A percentile compares a stretch with the other conserved stretches of the same genome.
phyloP scores from a whole-genome alignment of 1,140 invertebrate genomes.

The Caenorhabditis inopinata region DNA sequence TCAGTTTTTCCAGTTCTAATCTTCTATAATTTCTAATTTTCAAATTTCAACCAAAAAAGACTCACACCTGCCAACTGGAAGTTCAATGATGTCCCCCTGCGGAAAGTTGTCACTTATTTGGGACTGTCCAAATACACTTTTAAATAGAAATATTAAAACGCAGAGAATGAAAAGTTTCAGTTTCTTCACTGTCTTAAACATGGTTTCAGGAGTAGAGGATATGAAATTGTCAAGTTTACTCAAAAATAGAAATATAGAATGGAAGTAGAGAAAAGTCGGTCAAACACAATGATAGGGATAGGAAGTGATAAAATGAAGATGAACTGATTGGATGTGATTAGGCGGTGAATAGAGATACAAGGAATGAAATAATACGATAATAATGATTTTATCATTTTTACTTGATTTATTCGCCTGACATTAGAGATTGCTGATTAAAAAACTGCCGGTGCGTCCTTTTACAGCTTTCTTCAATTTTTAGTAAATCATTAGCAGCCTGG shows the following conservation, averaged over 20 bases:
- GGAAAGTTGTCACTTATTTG: slow-evolving; percentile 5
- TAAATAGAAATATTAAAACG: neutral
- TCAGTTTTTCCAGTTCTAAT: no score
- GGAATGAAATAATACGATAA: no score
- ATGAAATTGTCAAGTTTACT: no score
- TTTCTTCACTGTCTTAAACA: neutral
- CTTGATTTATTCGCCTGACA: no score
- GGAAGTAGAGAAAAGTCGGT: neutral
- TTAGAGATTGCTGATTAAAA: no score
- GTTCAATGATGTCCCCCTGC: neutral
- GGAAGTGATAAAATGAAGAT: neutral
- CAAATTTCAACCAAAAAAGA: neutral
- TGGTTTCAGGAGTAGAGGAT: neutral
- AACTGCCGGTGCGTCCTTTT: no score
- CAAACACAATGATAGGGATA: neutral
- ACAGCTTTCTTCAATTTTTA: no score
- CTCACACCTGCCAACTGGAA: slow-evolving; percentile 20
- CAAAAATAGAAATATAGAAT: neutral
- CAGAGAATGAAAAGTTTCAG: neutral
- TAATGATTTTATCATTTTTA: no score
- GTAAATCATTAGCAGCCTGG: no score
- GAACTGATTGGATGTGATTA: no score
- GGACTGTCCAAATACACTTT: neutral
- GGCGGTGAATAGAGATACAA: no score
- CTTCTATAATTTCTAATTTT: no score